These are phyloP conservation scores for Aegotheles bennettii DNA, from an alignment of 2,113 vertebrate species.

Conservation along the genomic window DNA sequence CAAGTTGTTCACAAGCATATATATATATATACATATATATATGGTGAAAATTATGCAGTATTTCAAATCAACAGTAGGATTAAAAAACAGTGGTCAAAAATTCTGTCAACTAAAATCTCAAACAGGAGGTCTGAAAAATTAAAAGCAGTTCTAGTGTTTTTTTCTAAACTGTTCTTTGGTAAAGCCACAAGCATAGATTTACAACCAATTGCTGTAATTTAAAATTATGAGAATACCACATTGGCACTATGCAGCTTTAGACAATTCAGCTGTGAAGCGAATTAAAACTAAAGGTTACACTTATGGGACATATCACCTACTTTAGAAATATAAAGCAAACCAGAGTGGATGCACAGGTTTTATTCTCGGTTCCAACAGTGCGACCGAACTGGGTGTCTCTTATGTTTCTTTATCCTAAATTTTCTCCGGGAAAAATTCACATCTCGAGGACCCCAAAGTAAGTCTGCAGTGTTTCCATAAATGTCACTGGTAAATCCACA, in stretches of 20 bases:
- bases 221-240: background rate
- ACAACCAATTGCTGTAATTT: background rate
- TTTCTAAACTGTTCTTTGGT: background rate
- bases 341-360: background rate
- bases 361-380: background rate
- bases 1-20: background rate
- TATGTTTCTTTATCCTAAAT: background rate
- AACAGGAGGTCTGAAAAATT: background rate
- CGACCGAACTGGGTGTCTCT: background rate
- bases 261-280: background rate
- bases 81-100: background rate
- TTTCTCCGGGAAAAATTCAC: background rate
- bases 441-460: background rate
- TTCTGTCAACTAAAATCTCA: background rate
- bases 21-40: background rate
- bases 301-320: background rate
- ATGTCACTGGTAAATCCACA: background rate
- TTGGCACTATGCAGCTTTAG: background rate
- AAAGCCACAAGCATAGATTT: constrained; percentile 2
- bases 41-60: background rate
- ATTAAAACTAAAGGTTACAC: background rate
- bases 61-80: background rate
- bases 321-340: background rate
- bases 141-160: background rate
- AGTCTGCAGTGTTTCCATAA: background rate